Base-by-base conservation (phyloP, 2,797 vertebrate genomes). In the Neomorphus geoffroyi region DNA sequence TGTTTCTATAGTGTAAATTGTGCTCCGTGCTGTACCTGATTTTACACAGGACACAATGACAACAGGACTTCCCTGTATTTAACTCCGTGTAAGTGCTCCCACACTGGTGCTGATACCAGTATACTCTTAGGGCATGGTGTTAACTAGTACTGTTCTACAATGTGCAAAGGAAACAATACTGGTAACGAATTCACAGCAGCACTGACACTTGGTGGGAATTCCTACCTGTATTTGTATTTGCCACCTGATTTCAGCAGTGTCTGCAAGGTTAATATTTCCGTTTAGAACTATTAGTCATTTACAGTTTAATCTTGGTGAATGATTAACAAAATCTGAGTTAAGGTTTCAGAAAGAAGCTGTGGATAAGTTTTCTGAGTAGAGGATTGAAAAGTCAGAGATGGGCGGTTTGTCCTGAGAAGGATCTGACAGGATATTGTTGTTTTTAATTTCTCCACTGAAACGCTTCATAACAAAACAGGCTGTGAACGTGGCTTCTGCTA, bases 321-420 rank as follows among this genome's bases (percentile, higher is more conserved):
- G n/a, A 93, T 96, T 94, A 96, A 94, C 89, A 64, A 77, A 91
- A 90, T 75, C 13, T 56, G 58, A 88, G 70, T 93, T 79, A 84
- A 89, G 83, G 84, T 86, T 92, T 93, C 66, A n/a, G 58, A 90
- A 80, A 45, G 51, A 71, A 83, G 22, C 10, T 51, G 48, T 37
- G 35, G 66, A 81, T 92, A 66, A 56, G 16, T 88, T 88, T 94
- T 92, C 41, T 32, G 62, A 51, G 32, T 2, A 79, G 33, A 24
- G 61, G 91, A 22, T 32, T 83, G 64, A 45, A 11, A 60, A 79
- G 50, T 58, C 50, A 69, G 50, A 65, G 37, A 24, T 37, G 46
- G 46, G 24, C 28, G 33, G 0, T 79, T 75, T 75, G 46, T 81
- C 43, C 73, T 62, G 5, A 41, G 5, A 27, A 3, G 37, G 48